Evolutionary conservation across 2,888 invertebrate species (phyloP), one percentile per base, ranked within the genome.

Genomic region (Beris chalybata): DNA sequence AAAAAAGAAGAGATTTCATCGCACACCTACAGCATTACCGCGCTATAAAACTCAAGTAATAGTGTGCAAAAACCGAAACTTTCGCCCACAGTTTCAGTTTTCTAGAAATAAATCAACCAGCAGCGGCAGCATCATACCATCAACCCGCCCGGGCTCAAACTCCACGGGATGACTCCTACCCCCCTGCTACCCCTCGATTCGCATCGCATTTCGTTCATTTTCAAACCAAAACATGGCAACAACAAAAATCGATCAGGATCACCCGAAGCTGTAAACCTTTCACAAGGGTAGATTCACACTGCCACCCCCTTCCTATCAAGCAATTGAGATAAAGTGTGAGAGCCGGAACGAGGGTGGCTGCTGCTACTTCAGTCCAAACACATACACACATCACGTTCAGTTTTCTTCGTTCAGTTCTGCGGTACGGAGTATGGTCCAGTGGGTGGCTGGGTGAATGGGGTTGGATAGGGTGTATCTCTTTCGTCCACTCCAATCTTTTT

Each of bases 231-330:
- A 59, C 50, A 59, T 61, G 52, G 50, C 52, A 52, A 61, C 64
- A 58, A 64, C 59, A 66, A 68, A 66, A 66, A 66, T 68, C 68
- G 65, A 68, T 68, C 66, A 55, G 59, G 59, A 66, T 63, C 66
- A 56, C 44, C 63, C 50, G 13, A 52, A 67, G 31, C 50, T 57
- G 48, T 61, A 44, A 53, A 61, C 43, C 29, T 58, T 52, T 48
- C 43, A 31, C 5, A 9, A n/a, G 43, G 50, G 47, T 50, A 31
- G 44, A 30, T 58, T 38, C 30, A 22, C 22, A 22, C 22, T 22
- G 22, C 22, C 22, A 22, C 57, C 15, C 50, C 53, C 55, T 50
- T 64, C 30, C 11, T 13, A 32, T 4, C 32, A 11, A 15, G 22
- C 22, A 5, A 9, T 38, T 9, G 38, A 9, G 38, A 38, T 38